A percentile compares a stretch with the other conserved stretches of the same genome.
Conservation (phyloP, 2,797 vertebrate species). For the Phalanger gymnotis region DNA sequence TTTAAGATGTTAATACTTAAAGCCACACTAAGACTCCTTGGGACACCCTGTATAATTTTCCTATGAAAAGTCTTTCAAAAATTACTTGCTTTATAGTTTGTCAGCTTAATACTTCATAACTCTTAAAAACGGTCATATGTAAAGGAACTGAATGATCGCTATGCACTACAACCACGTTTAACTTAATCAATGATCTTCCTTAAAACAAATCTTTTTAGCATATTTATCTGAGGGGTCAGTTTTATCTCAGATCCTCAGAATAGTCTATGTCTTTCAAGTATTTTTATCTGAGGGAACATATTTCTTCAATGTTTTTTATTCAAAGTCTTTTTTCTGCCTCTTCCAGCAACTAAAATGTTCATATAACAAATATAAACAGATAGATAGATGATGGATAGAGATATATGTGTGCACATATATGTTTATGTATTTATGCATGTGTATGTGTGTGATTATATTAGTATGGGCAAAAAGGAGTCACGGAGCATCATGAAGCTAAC, state of each 20-base stretch:
- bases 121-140: background rate
- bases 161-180: background rate
- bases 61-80: background rate
- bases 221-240: background rate
- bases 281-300: background rate
- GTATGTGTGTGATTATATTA: background rate
- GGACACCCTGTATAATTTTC: background rate
- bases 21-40: background rate
- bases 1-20: background rate
- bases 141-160: background rate
- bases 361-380: background rate
- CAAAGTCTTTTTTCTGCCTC: background rate
- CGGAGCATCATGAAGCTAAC: conserved; percentile 23
- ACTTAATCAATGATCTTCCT: background rate
- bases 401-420: background rate
- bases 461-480: background rate
- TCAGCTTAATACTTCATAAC: background rate
- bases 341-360: background rate
- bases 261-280: background rate
- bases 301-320: background rate
- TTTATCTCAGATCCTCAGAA: background rate
- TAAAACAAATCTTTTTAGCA: background rate
- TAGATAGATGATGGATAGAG: background rate
- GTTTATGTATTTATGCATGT: background rate
- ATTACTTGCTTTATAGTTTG: background rate